Conservation (phyloP, 2,113 vertebrate genomes). For the Semnornis frantzii region DNA sequence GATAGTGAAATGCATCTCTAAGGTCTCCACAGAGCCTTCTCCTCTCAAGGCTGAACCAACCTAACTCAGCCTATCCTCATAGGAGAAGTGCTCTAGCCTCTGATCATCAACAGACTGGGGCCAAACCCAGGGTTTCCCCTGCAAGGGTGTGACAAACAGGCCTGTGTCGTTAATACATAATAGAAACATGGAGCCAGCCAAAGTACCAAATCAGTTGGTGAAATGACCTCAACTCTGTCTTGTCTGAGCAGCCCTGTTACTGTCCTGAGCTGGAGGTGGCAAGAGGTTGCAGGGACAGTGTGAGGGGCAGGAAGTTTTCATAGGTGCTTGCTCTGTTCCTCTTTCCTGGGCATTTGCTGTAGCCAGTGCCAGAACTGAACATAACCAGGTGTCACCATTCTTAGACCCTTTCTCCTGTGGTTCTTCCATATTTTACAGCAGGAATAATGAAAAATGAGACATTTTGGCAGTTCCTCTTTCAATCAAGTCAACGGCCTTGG, state of each 20-base stretch:
- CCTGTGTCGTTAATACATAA: not conserved
- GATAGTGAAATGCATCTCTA: too few species aligned
- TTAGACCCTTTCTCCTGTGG: not conserved
- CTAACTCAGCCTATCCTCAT: too few species aligned
- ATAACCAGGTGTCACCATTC: not conserved
- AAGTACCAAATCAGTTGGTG: not conserved
- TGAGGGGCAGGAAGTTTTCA: not conserved
- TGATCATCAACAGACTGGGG: not conserved
- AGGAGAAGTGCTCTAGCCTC: too few species aligned
- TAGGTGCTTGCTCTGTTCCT: not conserved
- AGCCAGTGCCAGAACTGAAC: too few species aligned
- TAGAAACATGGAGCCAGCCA: not conserved
- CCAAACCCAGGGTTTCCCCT: not conserved
- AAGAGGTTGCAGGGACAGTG: rapidly evolving
- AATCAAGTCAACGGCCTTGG: not conserved
- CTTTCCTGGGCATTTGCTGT: not conserved
- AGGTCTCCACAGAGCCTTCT: too few species aligned
- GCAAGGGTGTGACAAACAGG: not conserved
- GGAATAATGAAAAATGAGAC: not conserved
- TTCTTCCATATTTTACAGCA: not conserved
- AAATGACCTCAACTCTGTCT: slow-evolving; percentile 1
- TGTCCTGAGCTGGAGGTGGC: not conserved
- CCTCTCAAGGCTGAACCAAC: too few species aligned
- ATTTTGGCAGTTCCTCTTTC: not conserved
- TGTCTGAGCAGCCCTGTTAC: not conserved